Percentiles rank a stretch among this genome's conserved stretches.
Conservation (phyloP, 2,888 invertebrate species). For the Orchestes rusci region DNA sequence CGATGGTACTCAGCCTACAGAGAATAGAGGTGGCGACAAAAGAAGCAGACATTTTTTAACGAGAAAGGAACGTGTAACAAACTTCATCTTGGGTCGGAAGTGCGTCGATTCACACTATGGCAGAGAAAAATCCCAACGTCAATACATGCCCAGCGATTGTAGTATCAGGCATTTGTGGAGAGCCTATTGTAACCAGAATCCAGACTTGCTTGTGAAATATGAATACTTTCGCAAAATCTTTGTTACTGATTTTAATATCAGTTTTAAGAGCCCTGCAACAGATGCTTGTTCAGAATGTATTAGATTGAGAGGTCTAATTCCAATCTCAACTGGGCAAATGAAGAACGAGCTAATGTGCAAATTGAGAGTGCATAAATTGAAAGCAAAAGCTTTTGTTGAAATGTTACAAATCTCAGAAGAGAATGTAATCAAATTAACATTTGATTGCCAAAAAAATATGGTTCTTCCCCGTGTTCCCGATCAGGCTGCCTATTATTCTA, state of each 20-base stretch:
- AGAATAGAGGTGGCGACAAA: conserved; percentile 4
- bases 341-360: not conserved
- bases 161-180: not conserved
- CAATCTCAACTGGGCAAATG: not conserved
- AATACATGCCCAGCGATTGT: not conserved
- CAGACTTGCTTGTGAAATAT: conserved; percentile 1
- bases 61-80: not conserved
- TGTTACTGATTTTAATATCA: conserved; percentile 13
- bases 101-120: conserved; percentile 5
- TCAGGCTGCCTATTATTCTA: conserved; percentile 14
- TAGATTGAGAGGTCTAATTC: not conserved
- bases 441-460: conserved; percentile 7
- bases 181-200: not conserved
- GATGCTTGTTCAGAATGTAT: conserved; percentile 10
- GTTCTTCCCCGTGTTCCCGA: conserved; percentile 29
- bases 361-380: not conserved
- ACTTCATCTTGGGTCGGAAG: not conserved
- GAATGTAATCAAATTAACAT: not conserved
- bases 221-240: conserved; percentile 6
- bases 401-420: not conserved
- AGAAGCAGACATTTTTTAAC: not conserved
- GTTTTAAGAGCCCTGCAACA: conserved; percentile 3
- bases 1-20: not conserved
- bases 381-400: conserved; percentile 2
- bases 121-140: conserved; percentile 1